phyloP scores from a whole-genome alignment of 2,113 vertebrate genomes.

The Gymnogyps californianus region DNA sequence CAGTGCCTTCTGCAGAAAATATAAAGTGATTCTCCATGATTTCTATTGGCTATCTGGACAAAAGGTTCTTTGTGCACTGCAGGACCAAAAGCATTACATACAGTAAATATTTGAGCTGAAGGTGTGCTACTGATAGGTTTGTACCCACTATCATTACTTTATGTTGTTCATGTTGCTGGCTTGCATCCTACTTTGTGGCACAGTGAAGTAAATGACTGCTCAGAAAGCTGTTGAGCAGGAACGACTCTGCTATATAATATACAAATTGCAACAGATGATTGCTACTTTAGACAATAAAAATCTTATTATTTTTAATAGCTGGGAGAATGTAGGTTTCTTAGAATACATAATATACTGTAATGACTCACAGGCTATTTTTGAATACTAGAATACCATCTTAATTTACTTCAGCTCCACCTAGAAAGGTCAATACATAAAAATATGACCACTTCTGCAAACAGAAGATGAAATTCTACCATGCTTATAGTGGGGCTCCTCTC shows the following conservation, averaged over 20 bases:
- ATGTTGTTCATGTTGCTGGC: neutral
- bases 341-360: neutral
- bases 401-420: neutral
- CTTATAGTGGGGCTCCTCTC: neutral
- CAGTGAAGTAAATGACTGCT: neutral
- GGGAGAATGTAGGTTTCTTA: neutral
- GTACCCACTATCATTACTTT: neutral
- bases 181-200: neutral
- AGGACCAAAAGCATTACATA: slow-evolving; percentile 6
- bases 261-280: neutral
- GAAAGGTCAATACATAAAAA: neutral
- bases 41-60: slow-evolving; percentile 1
- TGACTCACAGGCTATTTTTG: neutral
- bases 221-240: neutral
- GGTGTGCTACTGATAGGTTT: slow-evolving; percentile 45
- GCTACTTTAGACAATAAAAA: neutral
- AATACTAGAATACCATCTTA: neutral
- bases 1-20: neutral
- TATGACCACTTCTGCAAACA: neutral
- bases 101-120: slow-evolving; percentile 56
- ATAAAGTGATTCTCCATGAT: neutral
- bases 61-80: slow-evolving; percentile 24
- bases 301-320: neutral
- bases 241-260: neutral
- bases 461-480: neutral